Percentiles rank a stretch among this genome's conserved stretches.
These are phyloP conservation scores for Trichogramma evanescens DNA, from an alignment of 2,888 invertebrate genomes.

Conservation along the genomic window DNA sequence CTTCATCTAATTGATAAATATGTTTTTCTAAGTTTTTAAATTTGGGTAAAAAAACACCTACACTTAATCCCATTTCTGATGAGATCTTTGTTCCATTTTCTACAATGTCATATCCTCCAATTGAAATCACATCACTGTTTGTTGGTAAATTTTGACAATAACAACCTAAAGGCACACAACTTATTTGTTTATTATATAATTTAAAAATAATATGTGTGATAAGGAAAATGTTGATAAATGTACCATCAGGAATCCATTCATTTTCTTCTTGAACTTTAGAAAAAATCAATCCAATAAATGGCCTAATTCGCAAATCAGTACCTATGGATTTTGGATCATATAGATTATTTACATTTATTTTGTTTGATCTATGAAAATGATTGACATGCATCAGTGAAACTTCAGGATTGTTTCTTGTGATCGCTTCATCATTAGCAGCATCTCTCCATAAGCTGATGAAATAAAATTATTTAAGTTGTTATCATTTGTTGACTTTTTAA, in stretches of 20 bases:
- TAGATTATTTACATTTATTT: conserved; percentile 1
- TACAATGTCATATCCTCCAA: conserved; percentile 28
- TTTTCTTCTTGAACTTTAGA: conserved; percentile 12
- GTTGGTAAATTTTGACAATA: conserved; percentile 30
- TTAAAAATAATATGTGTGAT: not conserved
- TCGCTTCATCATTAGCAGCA: conserved; percentile 28
- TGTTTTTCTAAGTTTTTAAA: no score
- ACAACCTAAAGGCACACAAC: conserved; percentile 27
- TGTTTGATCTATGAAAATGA: not conserved
- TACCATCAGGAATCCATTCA: conserved; percentile 14
- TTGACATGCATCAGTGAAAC: conserved; percentile 17
- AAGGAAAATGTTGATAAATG: not conserved
- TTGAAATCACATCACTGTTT: conserved; percentile 29
- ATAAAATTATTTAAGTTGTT: not conserved
- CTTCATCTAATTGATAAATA: no score
- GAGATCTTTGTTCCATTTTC: conserved; percentile 26
- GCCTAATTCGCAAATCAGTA: conserved; percentile 26
- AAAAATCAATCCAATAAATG: conserved; percentile 23
- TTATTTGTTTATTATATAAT: not conserved
- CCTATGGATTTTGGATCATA: conserved; percentile 13
- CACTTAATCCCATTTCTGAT: conserved; percentile 7
- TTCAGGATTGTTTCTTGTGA: conserved; percentile 21
- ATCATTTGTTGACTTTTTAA: no score
- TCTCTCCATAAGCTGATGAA: conserved; percentile 31
- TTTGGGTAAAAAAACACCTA: conserved; percentile 33